These are phyloP conservation scores for Phymastichus coffea DNA, from an alignment of 1,140 invertebrate species.

Conservation along the genomic window DNA sequence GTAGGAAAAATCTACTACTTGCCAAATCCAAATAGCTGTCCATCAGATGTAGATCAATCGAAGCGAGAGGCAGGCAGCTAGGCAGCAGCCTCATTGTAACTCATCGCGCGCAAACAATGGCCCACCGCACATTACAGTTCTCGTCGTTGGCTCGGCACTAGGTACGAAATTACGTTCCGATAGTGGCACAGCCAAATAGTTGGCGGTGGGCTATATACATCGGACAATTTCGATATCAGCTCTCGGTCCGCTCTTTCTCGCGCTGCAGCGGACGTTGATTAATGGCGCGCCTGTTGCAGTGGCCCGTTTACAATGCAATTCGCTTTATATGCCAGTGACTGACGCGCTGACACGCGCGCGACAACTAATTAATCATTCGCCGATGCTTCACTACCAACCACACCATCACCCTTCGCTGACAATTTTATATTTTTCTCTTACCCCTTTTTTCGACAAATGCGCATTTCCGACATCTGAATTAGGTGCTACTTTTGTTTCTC, in stretches of 20 bases:
- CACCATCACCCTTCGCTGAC: slow-evolving; percentile 23
- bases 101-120: slow-evolving; percentile 11
- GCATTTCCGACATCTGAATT: slow-evolving; percentile 25
- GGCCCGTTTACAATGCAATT: slow-evolving; percentile 56
- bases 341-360: slow-evolving; percentile 52
- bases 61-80: no score
- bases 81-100: slow-evolving; percentile 1
- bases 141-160: neutral
- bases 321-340: slow-evolving; percentile 54
- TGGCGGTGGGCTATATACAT: neutral
- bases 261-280: slow-evolving; percentile 52
- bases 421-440: no score
- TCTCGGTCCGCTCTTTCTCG: neutral
- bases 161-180: no score
- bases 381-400: slow-evolving; percentile 17
- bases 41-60: slow-evolving; percentile 16
- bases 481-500: slow-evolving; percentile 9
- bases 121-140: neutral
- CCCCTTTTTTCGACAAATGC: no score
- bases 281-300: slow-evolving; percentile 58
- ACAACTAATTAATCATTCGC: slow-evolving; percentile 33
- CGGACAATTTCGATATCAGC: slow-evolving; percentile 11
- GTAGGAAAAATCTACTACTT: slow-evolving; percentile 24
- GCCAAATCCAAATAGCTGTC: slow-evolving; percentile 24
- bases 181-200: slow-evolving; percentile 19